phyloP scores from a whole-genome alignment of 2,888 invertebrate species.

The Taenaris catops region DNA sequence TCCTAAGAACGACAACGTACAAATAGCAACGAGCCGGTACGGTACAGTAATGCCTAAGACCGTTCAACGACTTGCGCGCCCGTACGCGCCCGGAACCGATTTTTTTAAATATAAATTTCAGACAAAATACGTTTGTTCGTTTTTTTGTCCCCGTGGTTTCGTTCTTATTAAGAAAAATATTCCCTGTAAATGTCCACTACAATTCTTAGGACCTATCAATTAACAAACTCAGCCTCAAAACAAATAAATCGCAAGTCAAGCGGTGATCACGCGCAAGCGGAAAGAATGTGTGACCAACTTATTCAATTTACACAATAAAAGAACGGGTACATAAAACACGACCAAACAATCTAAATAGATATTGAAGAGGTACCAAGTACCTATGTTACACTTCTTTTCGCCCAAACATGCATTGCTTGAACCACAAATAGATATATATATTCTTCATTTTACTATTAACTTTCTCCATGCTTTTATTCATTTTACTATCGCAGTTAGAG shows the following conservation, averaged over 20 bases:
- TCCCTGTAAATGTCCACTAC: too few relatives aligned
- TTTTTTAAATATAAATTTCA: background rate
- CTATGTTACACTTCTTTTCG: slow-evolving; percentile 67
- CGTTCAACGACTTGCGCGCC: slow-evolving; percentile 45
- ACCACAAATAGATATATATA: slow-evolving; percentile 45
- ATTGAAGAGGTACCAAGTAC: slow-evolving; percentile 29
- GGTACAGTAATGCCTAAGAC: slow-evolving; percentile 27
- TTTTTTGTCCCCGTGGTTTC: too few relatives aligned
- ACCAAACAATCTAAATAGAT: slow-evolving; percentile 55
- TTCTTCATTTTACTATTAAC: too few relatives aligned
- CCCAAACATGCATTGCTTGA: slow-evolving; percentile 73
- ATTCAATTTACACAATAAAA: slow-evolving; percentile 53
- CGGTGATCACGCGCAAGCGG: slow-evolving; percentile 78
- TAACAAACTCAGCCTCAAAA: slow-evolving; percentile 20
- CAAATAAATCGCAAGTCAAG: slow-evolving; percentile 54
- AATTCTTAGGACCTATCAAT: slow-evolving; percentile 2
- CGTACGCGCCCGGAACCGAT: slow-evolving; percentile 56
- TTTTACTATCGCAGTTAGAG: too few relatives aligned
- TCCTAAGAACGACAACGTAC: slow-evolving; percentile 71
- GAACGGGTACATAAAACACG: slow-evolving; percentile 53
- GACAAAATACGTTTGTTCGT: too few relatives aligned
- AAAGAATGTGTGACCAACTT: slow-evolving; percentile 72
- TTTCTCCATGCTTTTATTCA: too few relatives aligned
- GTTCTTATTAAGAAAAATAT: too few relatives aligned
- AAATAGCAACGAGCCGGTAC: slow-evolving; percentile 26